Evolutionary conservation across 2,888 invertebrate species (phyloP).

Genomic region (Tineola bisselliella): DNA sequence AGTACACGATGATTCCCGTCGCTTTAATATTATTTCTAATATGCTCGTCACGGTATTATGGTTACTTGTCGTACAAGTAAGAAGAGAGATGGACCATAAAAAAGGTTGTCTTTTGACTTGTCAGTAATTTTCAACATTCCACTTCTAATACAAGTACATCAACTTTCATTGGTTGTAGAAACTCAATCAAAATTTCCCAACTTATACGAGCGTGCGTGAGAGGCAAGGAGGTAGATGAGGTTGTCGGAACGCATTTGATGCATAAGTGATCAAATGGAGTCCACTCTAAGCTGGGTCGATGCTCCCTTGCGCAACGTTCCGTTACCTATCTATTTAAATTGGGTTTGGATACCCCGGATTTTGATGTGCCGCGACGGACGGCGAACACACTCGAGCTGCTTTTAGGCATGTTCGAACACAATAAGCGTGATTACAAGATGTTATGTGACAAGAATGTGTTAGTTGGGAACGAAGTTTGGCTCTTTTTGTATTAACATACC

Average conservation of each 20-base stretch:
- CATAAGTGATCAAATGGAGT: slow-evolving; percentile 53
- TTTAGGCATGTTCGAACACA: slow-evolving; percentile 5
- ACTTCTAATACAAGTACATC: background rate
- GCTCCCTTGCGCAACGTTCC: slow-evolving; percentile 57
- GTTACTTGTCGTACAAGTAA: background rate
- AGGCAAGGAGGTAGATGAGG: slow-evolving; percentile 11
- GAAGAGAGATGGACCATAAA: background rate
- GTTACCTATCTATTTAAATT: slow-evolving; percentile 60
- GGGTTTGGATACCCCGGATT: slow-evolving; percentile 40
- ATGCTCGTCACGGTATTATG: background rate
- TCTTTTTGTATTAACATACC: background rate
- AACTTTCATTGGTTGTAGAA: background rate
- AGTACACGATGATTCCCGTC: background rate
- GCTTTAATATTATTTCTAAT: background rate
- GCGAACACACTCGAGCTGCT: slow-evolving; percentile 4
- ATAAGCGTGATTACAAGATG: slow-evolving; percentile 4
- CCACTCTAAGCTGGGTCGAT: slow-evolving; percentile 38
- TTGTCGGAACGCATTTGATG: slow-evolving; percentile 54
- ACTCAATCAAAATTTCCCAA: slow-evolving; percentile 8
- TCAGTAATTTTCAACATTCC: slow-evolving; percentile 6
- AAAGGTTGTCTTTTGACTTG: background rate
- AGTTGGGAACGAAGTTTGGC: background rate
- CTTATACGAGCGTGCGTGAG: slow-evolving; percentile 8
- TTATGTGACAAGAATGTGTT: background rate
- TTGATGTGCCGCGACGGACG: slow-evolving; percentile 9